Evolutionary conservation across 2,888 invertebrate species (phyloP).

Genomic region (Zygothrica quintamaculata): DNA sequence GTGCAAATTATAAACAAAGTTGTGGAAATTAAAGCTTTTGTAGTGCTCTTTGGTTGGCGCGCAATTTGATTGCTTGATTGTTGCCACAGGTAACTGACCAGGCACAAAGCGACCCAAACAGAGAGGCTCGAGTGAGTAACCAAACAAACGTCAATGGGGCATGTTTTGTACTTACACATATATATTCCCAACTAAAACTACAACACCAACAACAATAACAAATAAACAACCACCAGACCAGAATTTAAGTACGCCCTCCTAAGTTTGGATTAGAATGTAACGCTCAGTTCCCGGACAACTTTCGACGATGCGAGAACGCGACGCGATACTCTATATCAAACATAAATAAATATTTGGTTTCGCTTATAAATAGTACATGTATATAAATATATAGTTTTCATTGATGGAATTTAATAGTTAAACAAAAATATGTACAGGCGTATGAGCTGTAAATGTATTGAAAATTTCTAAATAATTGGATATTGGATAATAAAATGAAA

Average conservation of each 20-base stretch:
- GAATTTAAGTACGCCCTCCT: slow-evolving; percentile 41
- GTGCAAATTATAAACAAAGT: slow-evolving; percentile 36
- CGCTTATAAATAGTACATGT: not conserved
- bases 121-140: slow-evolving; percentile 63
- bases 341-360: not conserved
- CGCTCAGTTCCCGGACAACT: slow-evolving; percentile 77
- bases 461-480: slow-evolving; percentile 40
- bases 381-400: slow-evolving; percentile 1
- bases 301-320: slow-evolving; percentile 65
- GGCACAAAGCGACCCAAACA: slow-evolving; percentile 81
- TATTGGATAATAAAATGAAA: slow-evolving; percentile 55
- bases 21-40: slow-evolving; percentile 38
- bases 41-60: slow-evolving; percentile 65
- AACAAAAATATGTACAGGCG: slow-evolving; percentile 15
- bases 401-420: slow-evolving; percentile 1
- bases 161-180: slow-evolving; percentile 7
- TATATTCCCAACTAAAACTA: slow-evolving; percentile 28
- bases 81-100: slow-evolving; percentile 84
- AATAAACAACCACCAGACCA: slow-evolving; percentile 54
- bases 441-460: not conserved
- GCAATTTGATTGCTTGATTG: slow-evolving; percentile 66
- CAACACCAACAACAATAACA: slow-evolving; percentile 28
- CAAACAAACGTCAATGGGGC: slow-evolving; percentile 43
- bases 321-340: slow-evolving; percentile 30
- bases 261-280: slow-evolving; percentile 69